phyloP scores from a whole-genome alignment of 2,113 vertebrate genomes.

The Bombycilla garrulus region DNA sequence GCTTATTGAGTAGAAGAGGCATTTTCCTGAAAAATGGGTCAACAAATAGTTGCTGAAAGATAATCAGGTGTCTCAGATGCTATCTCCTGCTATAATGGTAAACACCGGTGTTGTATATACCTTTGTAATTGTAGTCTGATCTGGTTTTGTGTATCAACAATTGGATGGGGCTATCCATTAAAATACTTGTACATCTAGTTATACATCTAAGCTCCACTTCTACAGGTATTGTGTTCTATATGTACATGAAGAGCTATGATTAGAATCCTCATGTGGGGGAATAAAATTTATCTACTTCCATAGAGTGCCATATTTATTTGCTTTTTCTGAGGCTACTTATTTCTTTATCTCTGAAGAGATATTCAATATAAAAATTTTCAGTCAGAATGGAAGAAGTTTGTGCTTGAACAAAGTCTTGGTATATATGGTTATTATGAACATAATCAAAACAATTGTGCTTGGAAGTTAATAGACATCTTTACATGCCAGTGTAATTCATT shows the following conservation, averaged over 20 bases:
- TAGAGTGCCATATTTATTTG: not conserved
- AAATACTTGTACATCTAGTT: not conserved
- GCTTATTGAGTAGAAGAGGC: not conserved
- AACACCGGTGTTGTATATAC: slow-evolving; percentile 57
- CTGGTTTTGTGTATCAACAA: slow-evolving; percentile 2
- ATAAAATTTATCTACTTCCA: not conserved
- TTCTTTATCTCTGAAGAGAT: not conserved
- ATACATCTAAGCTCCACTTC: not conserved
- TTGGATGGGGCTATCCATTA: not conserved
- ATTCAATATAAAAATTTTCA: not conserved
- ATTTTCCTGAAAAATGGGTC: slow-evolving; percentile 55
- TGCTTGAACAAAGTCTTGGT: not conserved
- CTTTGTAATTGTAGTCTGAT: slow-evolving; percentile 48
- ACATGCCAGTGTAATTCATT: not conserved
- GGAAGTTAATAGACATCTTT: not conserved
- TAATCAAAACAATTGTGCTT: not conserved
- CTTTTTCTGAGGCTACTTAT: not conserved
- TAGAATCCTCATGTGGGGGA: rapidly evolving
- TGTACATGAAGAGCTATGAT: not conserved
- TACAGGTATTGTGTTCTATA: not conserved
- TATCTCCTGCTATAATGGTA: slow-evolving; percentile 41
- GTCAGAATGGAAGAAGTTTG: not conserved
- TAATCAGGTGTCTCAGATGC: slow-evolving; percentile 62
- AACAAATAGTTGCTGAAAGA: slow-evolving; percentile 57
- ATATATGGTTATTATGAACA: not conserved